phyloP scores from a whole-genome alignment of 2,113 vertebrate genomes.

The Meles meles region DNA sequence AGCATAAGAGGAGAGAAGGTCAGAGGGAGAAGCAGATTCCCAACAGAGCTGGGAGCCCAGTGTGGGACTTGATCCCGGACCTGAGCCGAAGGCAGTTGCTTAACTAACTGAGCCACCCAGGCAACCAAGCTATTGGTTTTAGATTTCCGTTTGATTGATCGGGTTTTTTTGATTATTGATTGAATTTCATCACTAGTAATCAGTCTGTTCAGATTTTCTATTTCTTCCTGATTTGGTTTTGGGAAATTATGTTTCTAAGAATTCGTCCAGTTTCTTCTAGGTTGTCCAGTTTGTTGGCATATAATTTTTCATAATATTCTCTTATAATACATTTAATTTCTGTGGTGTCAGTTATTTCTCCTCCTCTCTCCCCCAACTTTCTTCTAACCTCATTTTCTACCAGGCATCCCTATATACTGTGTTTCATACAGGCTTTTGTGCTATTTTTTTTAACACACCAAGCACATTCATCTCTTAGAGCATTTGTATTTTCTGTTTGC shows the following conservation, averaged over 20 bases:
- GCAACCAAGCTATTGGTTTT: no score
- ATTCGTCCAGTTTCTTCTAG: background rate
- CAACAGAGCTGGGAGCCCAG: no score
- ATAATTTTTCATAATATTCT: background rate
- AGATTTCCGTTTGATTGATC: background rate
- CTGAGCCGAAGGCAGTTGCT: no score
- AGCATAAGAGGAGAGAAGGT: no score
- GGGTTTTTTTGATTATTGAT: background rate
- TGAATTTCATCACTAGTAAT: background rate
- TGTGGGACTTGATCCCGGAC: no score
- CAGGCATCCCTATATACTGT: background rate
- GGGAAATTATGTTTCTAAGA: background rate
- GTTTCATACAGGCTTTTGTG: background rate
- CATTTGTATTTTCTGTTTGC: background rate
- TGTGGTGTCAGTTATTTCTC: background rate
- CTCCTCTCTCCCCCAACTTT: background rate
- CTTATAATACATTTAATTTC: background rate
- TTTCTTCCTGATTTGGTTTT: background rate
- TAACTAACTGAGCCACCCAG: no score
- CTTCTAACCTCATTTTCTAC: background rate
- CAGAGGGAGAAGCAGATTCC: no score
- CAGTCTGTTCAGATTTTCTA: background rate
- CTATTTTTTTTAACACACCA: background rate
- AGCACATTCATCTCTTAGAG: background rate
- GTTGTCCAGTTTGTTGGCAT: background rate